Evolutionary conservation across 1,140 invertebrate genomes (phyloP), one percentile per base, ranked within the genome.

Genomic region (Steinernema khuongi): DNA sequence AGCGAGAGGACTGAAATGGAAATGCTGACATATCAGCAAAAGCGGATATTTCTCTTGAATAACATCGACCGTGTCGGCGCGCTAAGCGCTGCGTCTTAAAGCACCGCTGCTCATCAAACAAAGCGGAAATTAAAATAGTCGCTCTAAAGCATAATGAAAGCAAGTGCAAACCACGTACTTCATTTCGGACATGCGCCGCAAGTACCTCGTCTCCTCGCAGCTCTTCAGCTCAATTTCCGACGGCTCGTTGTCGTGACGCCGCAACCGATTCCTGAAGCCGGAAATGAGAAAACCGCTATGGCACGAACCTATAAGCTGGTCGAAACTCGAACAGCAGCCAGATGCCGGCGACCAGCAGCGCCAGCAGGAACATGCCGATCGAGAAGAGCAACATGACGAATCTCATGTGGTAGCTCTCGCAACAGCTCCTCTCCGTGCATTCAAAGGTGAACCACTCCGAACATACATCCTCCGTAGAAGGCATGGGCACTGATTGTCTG

Each of bases 121-220:
- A 60, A 60, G 22, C 50, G 22, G 4, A 11, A 60, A 60, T 60
- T 7, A 60, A 14, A 26, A 60, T 22, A 60, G 50, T 22, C 4
- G 50, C 50, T 60, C 50, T 60, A 60, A 60, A 60, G 50, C 50
- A 60, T 60, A 60, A n/a, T 60, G 50, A 43, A 76, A 50, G 66
- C 50, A 4, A 26, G 29, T 29, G 44, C 28, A 26, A 1, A 76
- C 31, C 17, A 50, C 76, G 72, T 50, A 77, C 76, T 77, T 77
- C 33, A 78, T 67, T 68, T 78, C 77, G 1, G 77, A 78, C 29
- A 74, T 75, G 36, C 77, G 70, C 31, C 77, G 71, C 68, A 78
- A 69, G 68, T 78, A 78, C 44, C 74, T 78, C 7, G 77, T 78
- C 60, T 78, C 77, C 33, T 78, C 77, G 69, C 76, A 74, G 0